A percentile compares a stretch with the other conserved stretches of the same genome.
These are phyloP conservation scores for Notamacropus eugenii DNA, from an alignment of 2,797 vertebrate genomes.

Conservation along the genomic window DNA sequence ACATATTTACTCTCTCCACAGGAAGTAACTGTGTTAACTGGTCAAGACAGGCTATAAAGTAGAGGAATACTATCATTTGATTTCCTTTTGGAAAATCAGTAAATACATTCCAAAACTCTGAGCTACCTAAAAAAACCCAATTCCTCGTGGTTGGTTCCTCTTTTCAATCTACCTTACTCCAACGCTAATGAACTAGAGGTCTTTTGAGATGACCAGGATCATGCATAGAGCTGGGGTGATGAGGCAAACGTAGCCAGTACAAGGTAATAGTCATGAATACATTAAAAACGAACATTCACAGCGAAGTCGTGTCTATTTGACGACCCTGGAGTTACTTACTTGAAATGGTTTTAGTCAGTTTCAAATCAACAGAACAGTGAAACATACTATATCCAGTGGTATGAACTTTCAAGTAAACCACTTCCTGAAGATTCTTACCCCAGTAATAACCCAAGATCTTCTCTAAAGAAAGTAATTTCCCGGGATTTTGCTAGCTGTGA, in stretches of 20 bases:
- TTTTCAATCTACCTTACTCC: neutral
- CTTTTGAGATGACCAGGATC: neutral
- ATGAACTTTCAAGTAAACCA: constrained; percentile 20
- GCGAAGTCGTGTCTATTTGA: neutral
- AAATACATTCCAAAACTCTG: constrained; percentile 10
- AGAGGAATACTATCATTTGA: constrained; percentile 50
- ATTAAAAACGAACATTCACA: neutral
- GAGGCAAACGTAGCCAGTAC: neutral
- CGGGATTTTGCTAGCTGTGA: neutral
- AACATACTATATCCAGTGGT: neutral
- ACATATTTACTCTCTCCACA: neutral
- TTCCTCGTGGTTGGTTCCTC: neutral
- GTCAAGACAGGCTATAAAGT: constrained; percentile 9
- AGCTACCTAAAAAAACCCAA: neutral
- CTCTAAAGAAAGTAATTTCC: neutral
- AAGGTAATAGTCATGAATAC: neutral
- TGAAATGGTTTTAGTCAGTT: neutral
- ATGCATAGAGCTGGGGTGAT: neutral
- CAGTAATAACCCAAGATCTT: neutral
- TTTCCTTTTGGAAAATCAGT: constrained; percentile 47
- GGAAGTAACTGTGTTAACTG: neutral
- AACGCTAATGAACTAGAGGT: neutral
- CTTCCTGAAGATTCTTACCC: neutral
- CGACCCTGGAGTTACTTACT: constrained; percentile 22
- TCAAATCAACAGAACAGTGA: constrained; percentile 14